Conservation (phyloP, 2,888 invertebrate genomes). For the Loripinus fragilis region DNA sequence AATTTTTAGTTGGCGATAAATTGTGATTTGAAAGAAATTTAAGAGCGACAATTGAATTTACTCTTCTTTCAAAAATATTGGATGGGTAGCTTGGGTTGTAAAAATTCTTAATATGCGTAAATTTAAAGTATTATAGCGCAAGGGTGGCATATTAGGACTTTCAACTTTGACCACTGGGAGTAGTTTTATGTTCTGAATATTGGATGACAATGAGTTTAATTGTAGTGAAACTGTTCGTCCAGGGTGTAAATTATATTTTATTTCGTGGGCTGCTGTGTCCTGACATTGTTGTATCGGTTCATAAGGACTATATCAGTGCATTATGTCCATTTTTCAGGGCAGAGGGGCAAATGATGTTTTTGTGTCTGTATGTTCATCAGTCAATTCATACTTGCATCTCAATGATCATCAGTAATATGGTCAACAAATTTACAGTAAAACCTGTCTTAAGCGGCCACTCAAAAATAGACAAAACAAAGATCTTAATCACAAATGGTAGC, state of each 20-base stretch:
- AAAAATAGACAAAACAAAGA: no score
- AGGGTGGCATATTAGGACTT: constrained; percentile 1
- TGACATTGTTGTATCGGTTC: not conserved
- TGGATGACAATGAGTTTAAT: not conserved
- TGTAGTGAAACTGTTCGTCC: not conserved
- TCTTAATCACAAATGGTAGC: no score
- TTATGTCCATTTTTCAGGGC: no score
- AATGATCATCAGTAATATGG: no score
- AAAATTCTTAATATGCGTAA: not conserved
- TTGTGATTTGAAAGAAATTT: constrained; percentile 2
- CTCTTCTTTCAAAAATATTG: not conserved
- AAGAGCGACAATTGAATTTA: not conserved
- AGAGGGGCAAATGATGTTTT: no score
- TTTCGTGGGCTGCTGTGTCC: not conserved
- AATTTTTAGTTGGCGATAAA: constrained; percentile 1
- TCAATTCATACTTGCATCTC: no score
- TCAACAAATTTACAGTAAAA: no score
- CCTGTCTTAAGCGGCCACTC: no score
- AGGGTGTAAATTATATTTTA: constrained; percentile 13
- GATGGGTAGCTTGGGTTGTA: not conserved
- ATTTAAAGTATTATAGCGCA: not conserved
- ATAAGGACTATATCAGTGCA: no score
- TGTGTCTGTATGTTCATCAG: no score
- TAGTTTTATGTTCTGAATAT: constrained; percentile 9
- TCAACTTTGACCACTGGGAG: constrained; percentile 4